phyloP scores from a whole-genome alignment of 2,113 vertebrate species.

The Mugil cephalus region DNA sequence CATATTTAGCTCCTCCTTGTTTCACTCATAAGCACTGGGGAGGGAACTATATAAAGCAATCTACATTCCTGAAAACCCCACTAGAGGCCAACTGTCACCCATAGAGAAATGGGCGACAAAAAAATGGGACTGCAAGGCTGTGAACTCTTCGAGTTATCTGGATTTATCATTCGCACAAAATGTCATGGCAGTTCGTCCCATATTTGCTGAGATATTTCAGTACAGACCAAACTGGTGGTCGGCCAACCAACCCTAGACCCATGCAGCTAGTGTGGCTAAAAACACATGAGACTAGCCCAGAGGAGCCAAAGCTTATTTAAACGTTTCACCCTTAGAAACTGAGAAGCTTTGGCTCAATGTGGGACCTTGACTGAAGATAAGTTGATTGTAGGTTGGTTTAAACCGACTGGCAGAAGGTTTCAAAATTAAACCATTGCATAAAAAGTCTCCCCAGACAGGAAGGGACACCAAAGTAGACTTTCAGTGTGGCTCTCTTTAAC shows the following conservation, averaged over 20 bases:
- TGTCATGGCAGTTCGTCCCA: neutral
- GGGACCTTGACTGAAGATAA: neutral
- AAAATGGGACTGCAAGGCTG: neutral
- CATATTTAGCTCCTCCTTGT: no score
- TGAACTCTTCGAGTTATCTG: no score
- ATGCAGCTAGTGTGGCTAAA: neutral
- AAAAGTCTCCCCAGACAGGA: neutral
- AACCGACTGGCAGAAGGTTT: neutral
- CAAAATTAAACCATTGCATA: constrained; percentile 5
- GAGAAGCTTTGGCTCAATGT: neutral
- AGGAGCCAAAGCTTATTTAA: neutral
- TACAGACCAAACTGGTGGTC: constrained; percentile 1
- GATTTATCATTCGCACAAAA: neutral
- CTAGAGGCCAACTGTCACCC: no score
- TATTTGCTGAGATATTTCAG: constrained; percentile 2
- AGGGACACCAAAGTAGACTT: constrained; percentile 7
- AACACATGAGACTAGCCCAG: constrained; percentile 1
- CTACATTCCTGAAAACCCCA: no score
- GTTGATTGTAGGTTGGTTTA: constrained; percentile 3
- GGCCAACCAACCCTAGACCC: neutral
- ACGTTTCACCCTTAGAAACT: neutral
- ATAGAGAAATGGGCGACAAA: neutral
- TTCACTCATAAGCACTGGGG: no score
- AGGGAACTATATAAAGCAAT: no score
- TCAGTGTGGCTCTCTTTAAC: constrained; percentile 54